Evolutionary conservation across 2,113 vertebrate species (phyloP), one percentile per base, ranked within the genome.

Genomic region (Paralichthys olivaceus): DNA sequence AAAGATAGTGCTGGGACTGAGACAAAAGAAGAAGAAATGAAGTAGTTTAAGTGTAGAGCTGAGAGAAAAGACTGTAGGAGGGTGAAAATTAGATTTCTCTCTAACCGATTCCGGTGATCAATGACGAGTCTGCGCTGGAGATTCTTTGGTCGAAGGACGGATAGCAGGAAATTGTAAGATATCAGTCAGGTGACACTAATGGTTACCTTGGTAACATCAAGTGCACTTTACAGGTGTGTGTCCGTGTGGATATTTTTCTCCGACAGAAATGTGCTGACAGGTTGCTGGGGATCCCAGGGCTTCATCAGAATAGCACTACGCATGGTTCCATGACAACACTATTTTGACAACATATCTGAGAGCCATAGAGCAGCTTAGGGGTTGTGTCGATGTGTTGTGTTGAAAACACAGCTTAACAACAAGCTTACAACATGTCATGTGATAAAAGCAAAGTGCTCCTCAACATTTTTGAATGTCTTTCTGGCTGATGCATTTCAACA

Each of bases 1-100:
- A 66, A 84, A 66, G n/a, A 57, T 72, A 12, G 1, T 51, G 20
- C 56, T 28, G 73, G 60, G 77, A 43, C 14, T 37, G 26, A 68
- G 37, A 63, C 25, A 49, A 66, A 60, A 49, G 28, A 49, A 13
- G 11, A 49, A 49, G 22, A 26, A 69, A 13, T 12, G 3, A 54
- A 43, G 43, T 17, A 54, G 13, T 62, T 25, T 4, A 7, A 55
- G 66, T 2, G 26, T 26, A 9, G 6, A 29, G 57, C 34, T 34
- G 11, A 55, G 23, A 69, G 20, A 14, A 45, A 57, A 2, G 14
- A 49, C 4, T 20, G n/a, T 8, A 1, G 25, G 8, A 28, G 23
- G 62, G 15, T 55, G 15, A 62, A 4, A 53, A 61, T 69, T 12
- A 0, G 11, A 55, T 51, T 66, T 66, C 40, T 61, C 40, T 69